phyloP scores from a whole-genome alignment of 1,140 invertebrate species.

The Planococcus citri region DNA sequence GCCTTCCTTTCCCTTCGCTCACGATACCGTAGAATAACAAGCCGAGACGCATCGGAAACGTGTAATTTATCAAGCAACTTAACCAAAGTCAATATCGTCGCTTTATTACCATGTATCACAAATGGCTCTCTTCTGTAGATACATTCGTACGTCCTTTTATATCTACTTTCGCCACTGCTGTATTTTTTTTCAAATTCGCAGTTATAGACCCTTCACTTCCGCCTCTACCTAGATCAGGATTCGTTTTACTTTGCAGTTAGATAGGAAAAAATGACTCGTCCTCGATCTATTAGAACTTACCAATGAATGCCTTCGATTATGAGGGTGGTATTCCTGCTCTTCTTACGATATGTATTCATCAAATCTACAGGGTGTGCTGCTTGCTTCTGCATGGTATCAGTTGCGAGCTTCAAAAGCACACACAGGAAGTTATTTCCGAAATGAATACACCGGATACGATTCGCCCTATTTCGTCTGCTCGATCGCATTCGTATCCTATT shows the following conservation, averaged over 20 bases:
- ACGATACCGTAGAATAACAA: too few relatives aligned
- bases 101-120: not conserved
- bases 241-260: not conserved
- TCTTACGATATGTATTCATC: too few relatives aligned
- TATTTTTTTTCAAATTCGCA: not conserved
- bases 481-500: not conserved
- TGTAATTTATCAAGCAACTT: slow-evolving; percentile 8
- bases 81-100: not conserved
- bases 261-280: not conserved
- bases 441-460: not conserved
- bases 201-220: too few relatives aligned
- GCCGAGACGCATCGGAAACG: not conserved
- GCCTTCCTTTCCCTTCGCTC: too few relatives aligned
- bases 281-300: too few relatives aligned
- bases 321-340: not conserved
- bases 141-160: not conserved
- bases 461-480: not conserved
- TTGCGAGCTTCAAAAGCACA: too few relatives aligned
- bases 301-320: too few relatives aligned
- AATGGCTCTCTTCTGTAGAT: not conserved
- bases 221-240: not conserved
- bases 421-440: not conserved
- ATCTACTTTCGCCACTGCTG: not conserved
- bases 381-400: too few relatives aligned
- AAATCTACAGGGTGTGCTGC: too few relatives aligned